Percentiles rank a stretch among this genome's conserved stretches.
phyloP scores from a whole-genome alignment of 2,113 vertebrate genomes.

The Pseudopodoces humilis region DNA sequence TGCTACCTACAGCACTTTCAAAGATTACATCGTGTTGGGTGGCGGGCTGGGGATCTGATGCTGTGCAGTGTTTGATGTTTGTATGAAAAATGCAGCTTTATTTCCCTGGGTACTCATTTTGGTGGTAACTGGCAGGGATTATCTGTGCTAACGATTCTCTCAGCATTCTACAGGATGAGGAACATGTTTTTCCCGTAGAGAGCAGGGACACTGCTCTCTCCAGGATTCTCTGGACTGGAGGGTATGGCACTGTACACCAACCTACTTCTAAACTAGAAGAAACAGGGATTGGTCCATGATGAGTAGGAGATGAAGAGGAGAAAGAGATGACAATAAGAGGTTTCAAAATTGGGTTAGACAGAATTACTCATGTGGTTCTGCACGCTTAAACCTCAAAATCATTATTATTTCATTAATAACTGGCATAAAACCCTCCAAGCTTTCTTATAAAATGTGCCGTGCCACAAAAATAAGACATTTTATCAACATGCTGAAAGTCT shows the following conservation, averaged over 20 bases:
- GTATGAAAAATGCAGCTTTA: neutral
- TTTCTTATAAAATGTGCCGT: neutral
- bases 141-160: neutral
- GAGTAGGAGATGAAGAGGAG: neutral
- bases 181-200: neutral
- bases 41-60: neutral
- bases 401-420: neutral
- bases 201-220: neutral
- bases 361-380: neutral
- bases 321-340: neutral
- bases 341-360: neutral
- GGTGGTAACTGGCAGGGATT: neutral
- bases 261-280: neutral
- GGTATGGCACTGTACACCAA: accelerated
- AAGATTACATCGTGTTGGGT: accelerated
- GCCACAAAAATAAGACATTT: neutral
- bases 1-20: neutral
- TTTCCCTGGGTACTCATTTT: neutral
- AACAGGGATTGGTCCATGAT: neutral
- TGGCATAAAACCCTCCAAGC: accelerated
- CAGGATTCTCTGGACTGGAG: neutral
- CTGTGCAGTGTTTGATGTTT: neutral
- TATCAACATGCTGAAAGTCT: neutral
- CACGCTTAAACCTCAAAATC: neutral
- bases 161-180: neutral